Percentiles rank a stretch among this genome's conserved stretches.
Conservation (phyloP, 2,113 vertebrate genomes). For the Vulpes lagopus region DNA sequence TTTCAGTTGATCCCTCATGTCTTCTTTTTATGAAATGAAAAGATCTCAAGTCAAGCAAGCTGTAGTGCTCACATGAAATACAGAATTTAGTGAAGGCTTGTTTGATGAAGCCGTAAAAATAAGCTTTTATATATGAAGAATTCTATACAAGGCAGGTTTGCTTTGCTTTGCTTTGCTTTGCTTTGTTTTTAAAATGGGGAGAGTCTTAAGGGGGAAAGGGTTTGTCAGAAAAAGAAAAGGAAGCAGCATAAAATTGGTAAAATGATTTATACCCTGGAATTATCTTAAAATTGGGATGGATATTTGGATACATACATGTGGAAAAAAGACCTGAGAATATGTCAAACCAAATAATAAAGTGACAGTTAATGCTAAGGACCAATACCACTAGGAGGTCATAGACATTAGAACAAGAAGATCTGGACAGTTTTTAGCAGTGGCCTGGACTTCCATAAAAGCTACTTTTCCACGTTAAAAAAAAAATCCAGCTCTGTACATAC, state of each 20-base stretch:
- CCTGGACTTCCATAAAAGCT: not conserved
- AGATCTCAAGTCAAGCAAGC: not conserved
- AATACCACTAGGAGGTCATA: not conserved
- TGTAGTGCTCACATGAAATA: not conserved
- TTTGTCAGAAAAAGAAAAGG: not conserved
- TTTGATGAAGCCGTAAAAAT: not conserved
- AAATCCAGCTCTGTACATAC: not conserved
- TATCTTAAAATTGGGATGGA: not conserved
- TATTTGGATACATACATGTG: not conserved
- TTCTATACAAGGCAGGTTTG: not conserved
- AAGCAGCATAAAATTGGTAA: not conserved
- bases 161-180: not conserved
- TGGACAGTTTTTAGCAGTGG: not conserved
- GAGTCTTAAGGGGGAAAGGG: not conserved
- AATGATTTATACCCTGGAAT: not conserved
- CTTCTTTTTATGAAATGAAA: not conserved
- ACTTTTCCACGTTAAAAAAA: not conserved
- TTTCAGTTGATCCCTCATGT: not conserved
- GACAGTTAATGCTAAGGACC: not conserved
- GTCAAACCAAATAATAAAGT: not conserved
- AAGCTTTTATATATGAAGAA: not conserved
- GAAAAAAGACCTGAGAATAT: conserved; percentile 11
- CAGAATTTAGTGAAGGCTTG: not conserved
- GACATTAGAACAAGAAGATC: not conserved
- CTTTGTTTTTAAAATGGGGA: not conserved